Conservation (phyloP, 1,140 invertebrate genomes). For the Ooceraea biroi region DNA sequence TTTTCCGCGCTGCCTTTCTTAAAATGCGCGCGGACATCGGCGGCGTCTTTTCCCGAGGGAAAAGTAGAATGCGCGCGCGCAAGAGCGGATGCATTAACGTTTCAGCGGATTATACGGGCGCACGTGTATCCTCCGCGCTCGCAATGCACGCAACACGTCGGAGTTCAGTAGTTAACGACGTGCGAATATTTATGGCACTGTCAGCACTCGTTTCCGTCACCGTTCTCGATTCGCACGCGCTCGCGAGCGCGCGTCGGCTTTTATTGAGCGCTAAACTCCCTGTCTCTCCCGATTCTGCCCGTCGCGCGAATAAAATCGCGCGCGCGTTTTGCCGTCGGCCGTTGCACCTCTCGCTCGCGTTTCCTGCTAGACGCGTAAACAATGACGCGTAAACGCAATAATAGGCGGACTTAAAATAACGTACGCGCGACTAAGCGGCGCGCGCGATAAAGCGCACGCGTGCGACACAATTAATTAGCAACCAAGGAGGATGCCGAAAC, state of each 20-base stretch:
- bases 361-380: conserved; percentile 42
- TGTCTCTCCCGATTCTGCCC: conserved; percentile 28
- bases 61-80: not conserved
- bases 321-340: conserved; percentile 27
- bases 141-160: conserved; percentile 54
- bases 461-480: conserved; percentile 36
- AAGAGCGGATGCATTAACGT: conserved; percentile 52
- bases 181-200: conserved; percentile 64
- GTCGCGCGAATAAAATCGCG: conserved; percentile 43
- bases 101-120: conserved; percentile 49
- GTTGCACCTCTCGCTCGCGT: conserved; percentile 44
- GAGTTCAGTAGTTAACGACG: conserved; percentile 57
- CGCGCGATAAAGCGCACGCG: conserved; percentile 37
- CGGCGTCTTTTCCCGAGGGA: conserved; percentile 15
- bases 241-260: conserved; percentile 11
- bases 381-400: conserved; percentile 43
- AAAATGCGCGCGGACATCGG: not conserved
- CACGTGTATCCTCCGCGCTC: conserved; percentile 39
- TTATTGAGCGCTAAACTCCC: conserved; percentile 45
- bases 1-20: not conserved
- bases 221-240: conserved; percentile 50
- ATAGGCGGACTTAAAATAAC: conserved; percentile 60
- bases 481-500: not conserved
- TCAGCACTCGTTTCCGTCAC: conserved; percentile 60
- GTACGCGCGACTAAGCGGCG: conserved; percentile 17